These are phyloP conservation scores for Ichneumoninae sp. DNA, from an alignment of 2,888 invertebrate genomes.

Conservation along the genomic window DNA sequence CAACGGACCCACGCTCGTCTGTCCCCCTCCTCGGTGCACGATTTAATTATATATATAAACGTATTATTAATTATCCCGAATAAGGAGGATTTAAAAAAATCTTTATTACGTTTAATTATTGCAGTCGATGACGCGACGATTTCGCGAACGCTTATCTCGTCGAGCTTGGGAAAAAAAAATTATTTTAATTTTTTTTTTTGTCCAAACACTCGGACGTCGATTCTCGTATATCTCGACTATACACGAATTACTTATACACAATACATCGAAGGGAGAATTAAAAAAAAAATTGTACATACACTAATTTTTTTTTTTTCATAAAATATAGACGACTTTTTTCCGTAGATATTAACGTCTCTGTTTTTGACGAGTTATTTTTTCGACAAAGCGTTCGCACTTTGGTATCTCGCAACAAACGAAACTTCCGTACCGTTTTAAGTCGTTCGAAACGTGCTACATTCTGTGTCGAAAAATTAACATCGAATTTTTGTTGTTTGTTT, in stretches of 20 bases:
- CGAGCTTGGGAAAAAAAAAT: conserved; percentile 1
- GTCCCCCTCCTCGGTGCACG: neutral
- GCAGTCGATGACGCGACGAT: conserved; percentile 48
- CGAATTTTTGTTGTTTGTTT: conserved; percentile 17
- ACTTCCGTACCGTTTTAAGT: neutral
- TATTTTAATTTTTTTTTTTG: neutral
- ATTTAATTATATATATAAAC: neutral
- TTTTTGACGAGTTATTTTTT: conserved; percentile 1
- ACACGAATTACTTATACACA: conserved; percentile 18
- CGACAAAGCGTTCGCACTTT: conserved; percentile 2
- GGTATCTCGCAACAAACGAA: neutral
- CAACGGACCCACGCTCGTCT: neutral
- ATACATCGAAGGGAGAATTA: neutral
- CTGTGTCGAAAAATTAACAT: conserved; percentile 1
- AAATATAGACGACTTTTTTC: conserved; percentile 17
- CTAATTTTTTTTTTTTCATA: neutral
- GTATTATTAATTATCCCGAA: neutral
- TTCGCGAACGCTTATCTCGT: conserved; percentile 45
- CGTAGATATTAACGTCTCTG: neutral
- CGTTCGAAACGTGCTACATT: neutral
- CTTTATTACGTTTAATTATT: conserved; percentile 43
- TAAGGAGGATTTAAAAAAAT: neutral
- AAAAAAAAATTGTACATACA: conserved; percentile 5
- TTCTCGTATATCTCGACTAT: neutral
- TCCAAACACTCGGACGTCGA: conserved; percentile 4